phyloP scores from a whole-genome alignment of 64 coral and sea anemone species.

The Pocillopora damicornis region DNA sequence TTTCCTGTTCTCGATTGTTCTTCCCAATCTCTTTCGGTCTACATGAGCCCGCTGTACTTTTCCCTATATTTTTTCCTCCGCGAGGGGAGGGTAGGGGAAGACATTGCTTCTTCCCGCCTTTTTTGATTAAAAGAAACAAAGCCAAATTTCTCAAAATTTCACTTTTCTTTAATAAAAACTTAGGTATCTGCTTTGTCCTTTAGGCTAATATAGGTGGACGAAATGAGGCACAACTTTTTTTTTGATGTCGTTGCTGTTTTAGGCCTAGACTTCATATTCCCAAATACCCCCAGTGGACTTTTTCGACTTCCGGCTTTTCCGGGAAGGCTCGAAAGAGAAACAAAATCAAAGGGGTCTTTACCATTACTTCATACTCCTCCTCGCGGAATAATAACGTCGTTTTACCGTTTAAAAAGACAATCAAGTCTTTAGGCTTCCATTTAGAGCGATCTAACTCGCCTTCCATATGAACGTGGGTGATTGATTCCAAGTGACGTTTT shows the following conservation, averaged over 20 bases:
- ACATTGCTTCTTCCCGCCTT: not conserved
- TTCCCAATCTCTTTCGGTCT: not conserved
- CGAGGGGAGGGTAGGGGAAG: not conserved
- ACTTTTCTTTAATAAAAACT: not conserved
- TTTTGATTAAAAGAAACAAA: not conserved
- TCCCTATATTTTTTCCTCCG: not conserved
- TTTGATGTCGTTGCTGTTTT: too few relatives aligned
- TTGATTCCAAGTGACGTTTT: not conserved
- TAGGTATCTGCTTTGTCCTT: not conserved
- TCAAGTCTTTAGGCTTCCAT: not conserved
- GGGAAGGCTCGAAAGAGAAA: not conserved
- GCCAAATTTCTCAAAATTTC: not conserved
- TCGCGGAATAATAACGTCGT: not conserved
- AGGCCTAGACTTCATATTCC: too few relatives aligned
- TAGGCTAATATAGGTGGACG: not conserved
- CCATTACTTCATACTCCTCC: not conserved
- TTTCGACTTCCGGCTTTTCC: not conserved
- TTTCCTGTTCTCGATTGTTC: not conserved
- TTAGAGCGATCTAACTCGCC: not conserved
- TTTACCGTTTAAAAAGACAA: not conserved
- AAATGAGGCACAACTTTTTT: not conserved
- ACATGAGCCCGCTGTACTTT: slow-evolving; percentile 6
- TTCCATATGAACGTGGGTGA: not conserved
- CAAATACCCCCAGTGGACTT: not conserved
- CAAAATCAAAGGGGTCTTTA: not conserved